Conservation (phyloP, 2,888 invertebrate species). For the Drosophila austrosaltans region DNA sequence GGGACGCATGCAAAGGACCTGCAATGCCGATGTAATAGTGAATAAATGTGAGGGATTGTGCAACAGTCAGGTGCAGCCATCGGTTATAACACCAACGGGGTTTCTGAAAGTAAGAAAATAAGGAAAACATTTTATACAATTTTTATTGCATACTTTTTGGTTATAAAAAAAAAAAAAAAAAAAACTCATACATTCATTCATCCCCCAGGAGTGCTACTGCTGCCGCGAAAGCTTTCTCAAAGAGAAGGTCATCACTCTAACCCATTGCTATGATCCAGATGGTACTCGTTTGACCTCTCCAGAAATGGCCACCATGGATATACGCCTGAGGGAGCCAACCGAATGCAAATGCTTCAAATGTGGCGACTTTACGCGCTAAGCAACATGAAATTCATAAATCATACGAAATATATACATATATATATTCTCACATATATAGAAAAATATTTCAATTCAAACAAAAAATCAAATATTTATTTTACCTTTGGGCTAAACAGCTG, state of each 20-base stretch:
- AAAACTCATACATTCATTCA: not conserved
- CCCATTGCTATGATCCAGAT: slow-evolving; percentile 95
- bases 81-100: slow-evolving; percentile 93
- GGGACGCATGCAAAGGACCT: slow-evolving; percentile 92
- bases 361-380: slow-evolving; percentile 91
- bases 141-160: slow-evolving; percentile 9
- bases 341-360: slow-evolving; percentile 96
- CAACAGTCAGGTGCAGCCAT: slow-evolving; percentile 95
- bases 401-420: not conserved
- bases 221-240: slow-evolving; percentile 94
- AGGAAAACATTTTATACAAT: not conserved
- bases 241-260: slow-evolving; percentile 90
- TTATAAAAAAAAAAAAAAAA: not conserved
- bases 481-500: not conserved
- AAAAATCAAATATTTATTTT: slow-evolving; percentile 8
- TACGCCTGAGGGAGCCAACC: slow-evolving; percentile 92
- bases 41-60: slow-evolving; percentile 98
- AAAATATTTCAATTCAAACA: not conserved
- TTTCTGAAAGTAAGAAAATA: slow-evolving; percentile 87
- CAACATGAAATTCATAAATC: slow-evolving; percentile 1
- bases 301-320: slow-evolving; percentile 90
- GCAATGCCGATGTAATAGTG: slow-evolving; percentile 94
- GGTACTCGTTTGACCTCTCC: slow-evolving; percentile 90
- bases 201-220: slow-evolving; percentile 92
- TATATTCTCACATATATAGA: not conserved